Evolutionary conservation across 2,888 invertebrate genomes (phyloP), one percentile per base, ranked within the genome.

Genomic region (Pristionchus japonicus): DNA sequence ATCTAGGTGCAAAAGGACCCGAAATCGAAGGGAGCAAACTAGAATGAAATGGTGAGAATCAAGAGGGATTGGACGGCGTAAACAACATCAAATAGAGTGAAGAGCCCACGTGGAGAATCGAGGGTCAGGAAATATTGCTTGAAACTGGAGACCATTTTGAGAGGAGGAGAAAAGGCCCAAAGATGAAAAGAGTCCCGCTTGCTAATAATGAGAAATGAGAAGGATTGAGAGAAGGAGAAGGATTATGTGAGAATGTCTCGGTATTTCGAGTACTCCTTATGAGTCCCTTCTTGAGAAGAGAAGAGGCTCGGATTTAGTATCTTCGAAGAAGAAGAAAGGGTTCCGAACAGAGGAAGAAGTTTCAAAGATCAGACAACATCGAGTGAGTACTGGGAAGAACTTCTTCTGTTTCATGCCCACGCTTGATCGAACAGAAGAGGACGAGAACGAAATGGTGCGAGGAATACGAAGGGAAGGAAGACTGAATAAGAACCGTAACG

Each of bases 171-270:
- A 43, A 23, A 77, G 47, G 27, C 43, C 37, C 77, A 40, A 47
- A 77, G 77, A 77, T 77, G 77, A 77, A 77, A 77, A 47, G n/a
- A 47, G 43, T 31, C 67, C 43, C 43, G 77, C 23, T 40, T 34
- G 27, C 27, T 77, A 77, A 77, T 77, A 77, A 77, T 47, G 77
- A 77, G 77, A 43, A 77, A 77, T 77, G 77, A 43, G 43, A 77
- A 40, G 43, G 43, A 40, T 13, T 3, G 23, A 13, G 34, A 43
- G 17, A 31, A 61, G n/a, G 67, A 40, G 77, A n/a, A n/a, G 57
- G 43, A 77, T 77, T 77, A 77, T 27, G 77, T 17, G 70, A 37
- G 70, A 70, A 34, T 7, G n/a, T 43, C 43, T 77, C 43, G 23
- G 7, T 27, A 77, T 27, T 77, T 27, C 43, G 27, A n/a, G 77